Evolutionary conservation across 1,140 invertebrate species (phyloP).

Genomic region (Tetramorium parvispinum): DNA sequence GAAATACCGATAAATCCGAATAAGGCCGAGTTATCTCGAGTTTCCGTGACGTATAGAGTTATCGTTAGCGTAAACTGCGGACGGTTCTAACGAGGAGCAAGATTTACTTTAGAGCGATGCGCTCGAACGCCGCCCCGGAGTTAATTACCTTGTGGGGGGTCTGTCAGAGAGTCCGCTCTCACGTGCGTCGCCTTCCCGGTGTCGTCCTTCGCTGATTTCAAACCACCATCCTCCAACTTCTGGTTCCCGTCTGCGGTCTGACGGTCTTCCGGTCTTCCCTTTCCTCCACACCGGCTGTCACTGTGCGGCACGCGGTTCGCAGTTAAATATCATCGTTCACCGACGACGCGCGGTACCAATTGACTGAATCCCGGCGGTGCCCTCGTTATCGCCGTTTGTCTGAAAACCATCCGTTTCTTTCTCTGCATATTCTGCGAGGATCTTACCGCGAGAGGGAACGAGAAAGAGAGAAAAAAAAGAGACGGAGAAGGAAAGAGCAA

Average conservation of each 20-base stretch:
- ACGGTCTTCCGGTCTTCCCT: conserved; percentile 33
- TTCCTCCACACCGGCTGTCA: conserved; percentile 44
- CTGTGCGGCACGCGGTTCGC: conserved; percentile 44
- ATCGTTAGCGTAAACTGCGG: background rate
- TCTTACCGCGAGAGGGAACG: background rate
- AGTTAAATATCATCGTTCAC: conserved; percentile 59
- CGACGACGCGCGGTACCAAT: conserved; percentile 54
- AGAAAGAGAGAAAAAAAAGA: background rate
- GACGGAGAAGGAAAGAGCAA: background rate
- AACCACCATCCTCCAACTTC: conserved; percentile 38
- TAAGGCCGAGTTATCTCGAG: background rate
- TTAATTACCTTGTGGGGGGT: conserved; percentile 48
- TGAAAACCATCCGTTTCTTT: conserved; percentile 56
- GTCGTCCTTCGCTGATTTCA: conserved; percentile 35
- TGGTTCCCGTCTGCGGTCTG: conserved; percentile 27
- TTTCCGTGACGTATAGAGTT: background rate
- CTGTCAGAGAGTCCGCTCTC: conserved; percentile 56
- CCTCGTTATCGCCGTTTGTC: conserved; percentile 54
- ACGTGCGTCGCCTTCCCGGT: conserved; percentile 50
- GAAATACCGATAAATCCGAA: background rate
- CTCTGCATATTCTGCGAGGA: conserved; percentile 4
- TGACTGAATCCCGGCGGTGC: conserved; percentile 41
- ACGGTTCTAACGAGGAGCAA: background rate
- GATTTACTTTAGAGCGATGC: conserved; percentile 3
- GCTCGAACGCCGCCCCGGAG: background rate